These are phyloP conservation scores for Caligus rogercresseyi DNA, from an alignment of 1,140 invertebrate species.

Conservation along the genomic window DNA sequence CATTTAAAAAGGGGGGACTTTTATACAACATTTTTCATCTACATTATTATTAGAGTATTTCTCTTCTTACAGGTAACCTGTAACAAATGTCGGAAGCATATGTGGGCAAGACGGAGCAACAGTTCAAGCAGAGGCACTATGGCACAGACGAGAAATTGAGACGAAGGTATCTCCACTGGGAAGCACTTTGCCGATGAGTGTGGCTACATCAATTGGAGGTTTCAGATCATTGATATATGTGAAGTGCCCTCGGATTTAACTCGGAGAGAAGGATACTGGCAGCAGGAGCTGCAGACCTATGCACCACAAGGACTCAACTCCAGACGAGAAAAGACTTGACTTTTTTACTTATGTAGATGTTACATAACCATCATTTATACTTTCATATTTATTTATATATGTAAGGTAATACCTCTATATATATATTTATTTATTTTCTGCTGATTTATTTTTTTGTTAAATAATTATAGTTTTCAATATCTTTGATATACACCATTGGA, in stretches of 20 bases:
- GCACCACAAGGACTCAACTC: constrained; percentile 9
- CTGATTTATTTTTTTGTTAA: too few relatives aligned
- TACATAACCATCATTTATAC: too few relatives aligned
- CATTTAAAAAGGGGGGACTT: too few relatives aligned
- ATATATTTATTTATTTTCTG: too few relatives aligned
- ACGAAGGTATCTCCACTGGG: constrained; percentile 3
- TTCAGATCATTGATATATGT: constrained; percentile 10
- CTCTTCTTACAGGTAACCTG: constrained; percentile 3
- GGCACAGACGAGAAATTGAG: constrained; percentile 16
- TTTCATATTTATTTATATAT: too few relatives aligned
- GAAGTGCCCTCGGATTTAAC: neutral
- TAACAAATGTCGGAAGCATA: constrained; percentile 12
- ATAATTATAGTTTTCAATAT: too few relatives aligned
- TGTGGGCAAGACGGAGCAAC: constrained; percentile 15
- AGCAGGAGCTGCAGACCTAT: constrained; percentile 11
- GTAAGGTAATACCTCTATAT: too few relatives aligned
- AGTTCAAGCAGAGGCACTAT: constrained; percentile 8
- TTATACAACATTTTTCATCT: too few relatives aligned
- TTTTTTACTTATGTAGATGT: neutral
- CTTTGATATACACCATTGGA: too few relatives aligned
- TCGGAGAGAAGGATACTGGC: constrained; percentile 15
- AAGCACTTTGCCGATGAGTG: constrained; percentile 13
- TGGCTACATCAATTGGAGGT: constrained; percentile 4
- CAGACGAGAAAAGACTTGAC: neutral
- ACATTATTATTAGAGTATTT: too few relatives aligned